Evolutionary conservation across 2,888 invertebrate species (phyloP).

Genomic region (Scaeva pyrastri): DNA sequence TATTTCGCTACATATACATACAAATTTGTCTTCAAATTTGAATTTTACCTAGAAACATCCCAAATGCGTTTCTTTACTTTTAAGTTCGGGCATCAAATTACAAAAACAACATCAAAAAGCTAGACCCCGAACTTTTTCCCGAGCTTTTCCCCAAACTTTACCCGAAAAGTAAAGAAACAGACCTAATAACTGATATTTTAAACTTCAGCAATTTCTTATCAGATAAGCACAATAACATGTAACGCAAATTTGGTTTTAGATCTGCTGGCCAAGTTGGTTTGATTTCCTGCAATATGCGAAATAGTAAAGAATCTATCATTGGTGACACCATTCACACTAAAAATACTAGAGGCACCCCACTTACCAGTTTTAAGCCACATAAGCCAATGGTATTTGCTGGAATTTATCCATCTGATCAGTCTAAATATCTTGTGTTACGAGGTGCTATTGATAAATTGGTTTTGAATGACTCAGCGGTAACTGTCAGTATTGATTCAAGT

Average conservation of each 20-base stretch:
- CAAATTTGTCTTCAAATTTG: too few species aligned
- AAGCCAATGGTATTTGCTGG: constrained; percentile 95
- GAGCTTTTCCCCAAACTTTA: too few species aligned
- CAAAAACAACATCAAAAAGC: too few species aligned
- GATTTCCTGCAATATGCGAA: constrained; percentile 91
- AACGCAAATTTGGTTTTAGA: constrained; percentile 80
- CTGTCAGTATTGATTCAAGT: constrained; percentile 91
- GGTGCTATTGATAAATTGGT: constrained; percentile 95
- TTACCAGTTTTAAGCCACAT: constrained; percentile 87
- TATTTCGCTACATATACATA: too few species aligned
- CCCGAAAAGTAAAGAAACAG: too few species aligned
- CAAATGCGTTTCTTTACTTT: too few species aligned
- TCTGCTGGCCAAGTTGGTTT: constrained; percentile 97
- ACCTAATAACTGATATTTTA: too few species aligned
- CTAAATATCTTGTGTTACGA: constrained; percentile 90
- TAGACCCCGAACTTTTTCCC: too few species aligned
- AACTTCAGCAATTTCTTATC: neutral
- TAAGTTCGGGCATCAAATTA: too few species aligned
- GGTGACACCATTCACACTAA: constrained; percentile 90
- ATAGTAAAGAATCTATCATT: constrained; percentile 89
- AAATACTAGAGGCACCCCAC: constrained; percentile 83
- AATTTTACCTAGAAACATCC: too few species aligned
- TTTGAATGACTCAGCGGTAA: constrained; percentile 97
- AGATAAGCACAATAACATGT: neutral
- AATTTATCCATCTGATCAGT: constrained; percentile 94